Evolutionary conservation across 2,113 vertebrate species (phyloP), one percentile per base, ranked within the genome.

Genomic region (Noctilio leporinus): DNA sequence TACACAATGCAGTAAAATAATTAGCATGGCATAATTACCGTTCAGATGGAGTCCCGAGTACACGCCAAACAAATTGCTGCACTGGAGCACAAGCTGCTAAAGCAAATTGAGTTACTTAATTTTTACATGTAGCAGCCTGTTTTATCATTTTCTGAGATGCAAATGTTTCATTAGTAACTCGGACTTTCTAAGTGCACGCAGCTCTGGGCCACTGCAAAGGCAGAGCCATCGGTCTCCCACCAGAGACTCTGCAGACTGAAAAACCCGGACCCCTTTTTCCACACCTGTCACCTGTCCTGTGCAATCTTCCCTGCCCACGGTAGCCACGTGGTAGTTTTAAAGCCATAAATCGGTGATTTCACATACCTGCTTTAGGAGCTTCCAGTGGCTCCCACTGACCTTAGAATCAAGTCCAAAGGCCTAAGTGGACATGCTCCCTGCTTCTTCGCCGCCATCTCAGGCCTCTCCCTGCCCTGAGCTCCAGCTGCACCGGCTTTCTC

Each of bases 1-100:
- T 98, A 98, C 97, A 98, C 97, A 98, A 98, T 96, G 96, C 96
- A 97, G 97, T 93, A 96, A 97, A 98, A 98, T 98, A 98, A 98
- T 98, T 98, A 98, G 97, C 97, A 97, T 91, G 97, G 96, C 96
- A 97, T 97, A 98, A 98, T 98, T 98, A 97, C 96, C 72, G 97
- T 98, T 98, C 98, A 97, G 97, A 98, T 96, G 96, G 97, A 98
- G 98, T 89, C 96, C 96, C 96, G 97, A 91, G 97, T 98, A 98
- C 96, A 97, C 96, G 98, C 98, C 98, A 98, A 98, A 98, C 97
- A 98, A 98, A 97, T 98, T 98, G 98, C 98, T 97, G 97, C 96
- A 96, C 97, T 97, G 98, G 98, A 98, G 98, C 97, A 96, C 98
- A 98, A 98, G 98, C 98, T 98, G 98, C 98, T 98, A 97, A 97